A percentile compares a stretch with the other conserved stretches of the same genome.
phyloP scores from a whole-genome alignment of 2,888 invertebrate species.

The Seira ritae region DNA sequence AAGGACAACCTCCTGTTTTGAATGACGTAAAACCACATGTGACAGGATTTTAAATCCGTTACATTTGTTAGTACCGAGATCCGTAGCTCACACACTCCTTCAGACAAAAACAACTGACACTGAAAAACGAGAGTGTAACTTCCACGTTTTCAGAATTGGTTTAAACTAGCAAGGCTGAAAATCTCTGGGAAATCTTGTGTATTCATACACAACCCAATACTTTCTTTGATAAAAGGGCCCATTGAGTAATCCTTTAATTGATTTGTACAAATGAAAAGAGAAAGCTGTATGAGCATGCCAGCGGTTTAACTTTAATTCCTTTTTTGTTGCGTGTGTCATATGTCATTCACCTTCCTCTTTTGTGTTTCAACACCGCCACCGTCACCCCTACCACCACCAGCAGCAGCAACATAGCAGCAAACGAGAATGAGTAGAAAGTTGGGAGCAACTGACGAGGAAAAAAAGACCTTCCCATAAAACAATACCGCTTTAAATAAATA shows the following conservation, averaged over 20 bases:
- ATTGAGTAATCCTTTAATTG: background rate
- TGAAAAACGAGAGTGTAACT: background rate
- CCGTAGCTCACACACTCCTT: background rate
- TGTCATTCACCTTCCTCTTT: background rate
- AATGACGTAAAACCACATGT: too few relatives aligned
- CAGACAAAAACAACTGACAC: background rate
- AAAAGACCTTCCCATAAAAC: background rate
- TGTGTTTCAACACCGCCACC: background rate
- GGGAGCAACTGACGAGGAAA: background rate
- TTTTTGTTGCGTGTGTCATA: background rate
- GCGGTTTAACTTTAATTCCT: background rate
- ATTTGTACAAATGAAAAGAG: background rate
- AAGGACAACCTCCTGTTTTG: too few relatives aligned
- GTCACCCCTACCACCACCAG: too few relatives aligned
- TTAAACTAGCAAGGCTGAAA: background rate
- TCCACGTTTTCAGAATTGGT: background rate
- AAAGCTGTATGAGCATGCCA: background rate
- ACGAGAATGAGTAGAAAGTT: background rate
- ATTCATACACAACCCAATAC: background rate
- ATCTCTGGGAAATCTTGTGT: background rate
- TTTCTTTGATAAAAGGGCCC: background rate
- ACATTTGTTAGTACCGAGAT: too few relatives aligned
- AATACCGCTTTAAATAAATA: conserved; percentile 2
- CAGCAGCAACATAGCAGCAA: too few relatives aligned
- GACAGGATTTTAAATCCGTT: too few relatives aligned